Evolutionary conservation across 2,888 invertebrate genomes (phyloP), one percentile per base, ranked within the genome.

Genomic region (Heteropelma amictum): DNA sequence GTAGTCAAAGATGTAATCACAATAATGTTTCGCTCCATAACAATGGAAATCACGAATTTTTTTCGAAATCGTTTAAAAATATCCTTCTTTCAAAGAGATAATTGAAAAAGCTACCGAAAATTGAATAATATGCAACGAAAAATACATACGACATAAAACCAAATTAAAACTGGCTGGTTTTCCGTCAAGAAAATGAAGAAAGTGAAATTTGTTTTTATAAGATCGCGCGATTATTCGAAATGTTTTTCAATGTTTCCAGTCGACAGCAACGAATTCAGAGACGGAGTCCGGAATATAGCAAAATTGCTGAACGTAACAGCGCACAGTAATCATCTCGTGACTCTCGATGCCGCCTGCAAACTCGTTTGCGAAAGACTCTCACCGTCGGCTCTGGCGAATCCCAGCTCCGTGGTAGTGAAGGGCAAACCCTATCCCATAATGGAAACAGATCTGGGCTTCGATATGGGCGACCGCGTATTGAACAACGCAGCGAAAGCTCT

Each of bases 251-350:
- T 68, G 23, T 60, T 70, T 60, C 1, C 89, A 97, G 97, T 97
- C 90, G 91, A 94, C 72, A 93, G 94, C 88, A 92, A 93, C 74
- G 96, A 96, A 79, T 98, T 98, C 87, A 93, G 94, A 80, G 91
- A 92, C 61, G 98, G 97, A 28, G 94, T 98, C 0, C 93, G 94
- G 63, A 91, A 92, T 2, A 88, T 99, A 58, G 95, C 97, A 0
- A 93, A 93, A 84, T 90, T 96, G 69, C 90, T 99, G 21, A 94
- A 96, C 84, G 92, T 97, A 10, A 92, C 94, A 0, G 93, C 93
- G 5, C 97, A 98, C 89, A 93, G 94, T 0, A 93, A 96, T 90
- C 96, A 97, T 82, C 90, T 96, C 14, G 86, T 94, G 4, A 95
- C 94, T 8, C 87, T 96, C 51, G 92, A 94, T 86, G 95, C 94